These are phyloP conservation scores for Cecidostiba fungosa DNA, from an alignment of 2,888 invertebrate genomes.

Conservation along the genomic window DNA sequence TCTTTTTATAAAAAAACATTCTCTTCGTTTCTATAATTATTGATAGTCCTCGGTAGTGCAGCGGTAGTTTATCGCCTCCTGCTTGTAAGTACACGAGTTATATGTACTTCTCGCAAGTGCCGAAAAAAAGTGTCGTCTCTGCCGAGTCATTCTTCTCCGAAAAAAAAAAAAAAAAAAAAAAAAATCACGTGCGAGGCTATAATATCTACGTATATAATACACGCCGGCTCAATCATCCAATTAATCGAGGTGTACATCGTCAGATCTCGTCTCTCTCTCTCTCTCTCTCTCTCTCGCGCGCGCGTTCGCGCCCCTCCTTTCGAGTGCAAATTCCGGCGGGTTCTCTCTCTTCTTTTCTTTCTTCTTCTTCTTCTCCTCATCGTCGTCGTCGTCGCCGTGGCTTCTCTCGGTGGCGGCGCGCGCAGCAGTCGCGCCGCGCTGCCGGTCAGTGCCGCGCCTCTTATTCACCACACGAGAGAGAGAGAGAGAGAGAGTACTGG, in stretches of 20 bases:
- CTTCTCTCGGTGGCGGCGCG: constrained; percentile 7
- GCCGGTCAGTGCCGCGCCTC: constrained; percentile 54
- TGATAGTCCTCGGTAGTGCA: too few relatives aligned
- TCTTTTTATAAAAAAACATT: too few relatives aligned
- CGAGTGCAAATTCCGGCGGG: constrained; percentile 48
- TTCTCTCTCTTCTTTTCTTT: constrained; percentile 12
- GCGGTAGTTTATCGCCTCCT: too few relatives aligned
- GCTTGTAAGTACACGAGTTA: too few relatives aligned
- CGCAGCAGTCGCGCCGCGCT: constrained; percentile 2
- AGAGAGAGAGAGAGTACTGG: background rate
- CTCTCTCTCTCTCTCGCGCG: constrained; percentile 31
- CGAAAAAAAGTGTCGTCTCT: too few relatives aligned
- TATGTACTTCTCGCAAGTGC: too few relatives aligned
- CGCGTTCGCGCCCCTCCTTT: constrained; percentile 11
- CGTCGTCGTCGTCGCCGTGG: constrained; percentile 22
- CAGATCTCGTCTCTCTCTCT: background rate
- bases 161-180: too few relatives aligned
- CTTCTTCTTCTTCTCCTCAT: constrained; percentile 28
- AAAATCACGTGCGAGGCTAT: background rate
- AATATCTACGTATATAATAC: background rate
- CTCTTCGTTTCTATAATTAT: too few relatives aligned
- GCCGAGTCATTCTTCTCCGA: too few relatives aligned
- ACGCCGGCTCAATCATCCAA: constrained; percentile 36
- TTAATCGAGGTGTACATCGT: constrained; percentile 24
- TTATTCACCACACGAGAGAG: background rate